Evolutionary conservation across 2,888 invertebrate genomes (phyloP).

Genomic region (Latrodectus elegans): DNA sequence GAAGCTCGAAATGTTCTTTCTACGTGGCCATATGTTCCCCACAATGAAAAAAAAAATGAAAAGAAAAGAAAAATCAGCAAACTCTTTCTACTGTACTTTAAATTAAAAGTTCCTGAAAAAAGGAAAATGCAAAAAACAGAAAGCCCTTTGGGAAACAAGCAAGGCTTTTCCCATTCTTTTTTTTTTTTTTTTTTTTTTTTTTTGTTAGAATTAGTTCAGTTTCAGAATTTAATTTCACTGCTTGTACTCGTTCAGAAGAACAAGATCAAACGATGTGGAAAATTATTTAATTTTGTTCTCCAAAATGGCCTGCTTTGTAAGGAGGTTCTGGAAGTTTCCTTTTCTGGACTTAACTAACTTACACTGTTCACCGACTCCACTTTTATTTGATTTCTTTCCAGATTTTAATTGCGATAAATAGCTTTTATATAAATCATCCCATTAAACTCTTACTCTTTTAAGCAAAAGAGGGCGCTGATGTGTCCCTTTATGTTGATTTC

Average conservation of each 20-base stretch:
- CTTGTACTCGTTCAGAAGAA: not conserved
- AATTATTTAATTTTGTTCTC: slow-evolving; percentile 5
- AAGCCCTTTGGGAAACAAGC: not conserved
- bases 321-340: too few species aligned
- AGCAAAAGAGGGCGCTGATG: too few species aligned
- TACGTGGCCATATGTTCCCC: not conserved
- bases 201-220: not conserved
- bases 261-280: not conserved
- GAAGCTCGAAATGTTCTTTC: not conserved
- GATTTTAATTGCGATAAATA: too few species aligned
- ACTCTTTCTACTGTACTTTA: not conserved
- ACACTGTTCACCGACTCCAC: too few species aligned
- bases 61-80: not conserved
- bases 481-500: too few species aligned
- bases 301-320: too few species aligned
- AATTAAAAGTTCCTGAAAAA: slow-evolving; percentile 2
- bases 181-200: not conserved
- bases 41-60: not conserved
- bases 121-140: not conserved
- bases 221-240: not conserved
- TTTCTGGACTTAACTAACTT: too few species aligned
- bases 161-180: not conserved
- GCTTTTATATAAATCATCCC: too few species aligned
- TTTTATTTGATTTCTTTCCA: too few species aligned
- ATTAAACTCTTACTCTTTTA: too few species aligned